A percentile compares a stretch with the other conserved stretches of the same genome.
Conservation (phyloP, 2,888 invertebrate genomes). For the Apotomis capreana region DNA sequence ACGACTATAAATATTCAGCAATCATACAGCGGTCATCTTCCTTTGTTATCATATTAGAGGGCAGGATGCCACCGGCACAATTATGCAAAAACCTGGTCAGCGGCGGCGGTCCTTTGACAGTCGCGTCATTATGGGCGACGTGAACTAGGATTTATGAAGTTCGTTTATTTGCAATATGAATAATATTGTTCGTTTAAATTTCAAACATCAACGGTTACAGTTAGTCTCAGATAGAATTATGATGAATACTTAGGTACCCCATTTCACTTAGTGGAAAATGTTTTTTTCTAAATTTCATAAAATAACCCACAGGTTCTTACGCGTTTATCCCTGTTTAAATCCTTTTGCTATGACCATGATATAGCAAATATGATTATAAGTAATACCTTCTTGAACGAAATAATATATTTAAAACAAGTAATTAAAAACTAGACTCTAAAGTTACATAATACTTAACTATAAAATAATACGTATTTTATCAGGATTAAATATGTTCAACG, state of each 20-base stretch:
- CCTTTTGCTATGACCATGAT: too few relatives aligned
- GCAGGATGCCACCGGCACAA: conserved; percentile 78
- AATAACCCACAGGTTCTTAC: too few relatives aligned
- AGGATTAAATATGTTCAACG: too few relatives aligned
- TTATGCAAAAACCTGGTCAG: conserved; percentile 83
- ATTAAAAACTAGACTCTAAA: too few relatives aligned
- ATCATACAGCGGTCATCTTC: conserved; percentile 78
- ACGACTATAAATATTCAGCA: conserved; percentile 68
- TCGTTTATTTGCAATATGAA: conserved; percentile 77
- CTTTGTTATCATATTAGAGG: conserved; percentile 80
- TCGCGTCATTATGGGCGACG: conserved; percentile 80
- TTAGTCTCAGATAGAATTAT: neutral
- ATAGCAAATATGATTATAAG: too few relatives aligned
- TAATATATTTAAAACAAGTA: too few relatives aligned
- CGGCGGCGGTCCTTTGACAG: conserved; percentile 78
- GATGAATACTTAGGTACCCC: neutral
- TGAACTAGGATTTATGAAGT: conserved; percentile 78
- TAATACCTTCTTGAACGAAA: too few relatives aligned
- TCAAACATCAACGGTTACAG: neutral
- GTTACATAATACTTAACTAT: too few relatives aligned
- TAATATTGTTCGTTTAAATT: conserved; percentile 55
- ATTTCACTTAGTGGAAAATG: too few relatives aligned
- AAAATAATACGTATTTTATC: too few relatives aligned
- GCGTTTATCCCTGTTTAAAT: too few relatives aligned
- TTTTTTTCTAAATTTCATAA: too few relatives aligned